phyloP scores from a whole-genome alignment of 2,888 invertebrate species.

The Meliscaeva auricollis region DNA sequence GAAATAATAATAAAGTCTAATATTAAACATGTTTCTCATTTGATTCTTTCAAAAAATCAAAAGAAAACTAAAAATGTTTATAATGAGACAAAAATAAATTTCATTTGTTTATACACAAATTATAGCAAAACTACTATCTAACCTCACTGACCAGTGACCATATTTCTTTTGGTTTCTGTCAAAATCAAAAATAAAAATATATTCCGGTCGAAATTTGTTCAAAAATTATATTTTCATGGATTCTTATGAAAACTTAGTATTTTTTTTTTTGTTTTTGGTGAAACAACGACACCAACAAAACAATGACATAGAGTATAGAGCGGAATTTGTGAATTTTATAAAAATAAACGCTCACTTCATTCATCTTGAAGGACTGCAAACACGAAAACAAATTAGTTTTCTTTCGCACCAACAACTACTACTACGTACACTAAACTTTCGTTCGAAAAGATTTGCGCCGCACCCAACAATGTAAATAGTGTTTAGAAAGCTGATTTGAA shows the following conservation, averaged over 20 bases:
- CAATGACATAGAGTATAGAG: slow-evolving; percentile 26
- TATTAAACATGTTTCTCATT: neutral
- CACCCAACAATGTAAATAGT: neutral
- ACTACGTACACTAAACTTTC: neutral
- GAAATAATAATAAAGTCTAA: neutral
- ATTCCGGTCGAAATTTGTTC: slow-evolving; percentile 28
- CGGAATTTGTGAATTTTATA: slow-evolving; percentile 17
- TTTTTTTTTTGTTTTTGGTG: no score
- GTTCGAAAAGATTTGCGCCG: slow-evolving; percentile 16
- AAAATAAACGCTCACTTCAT: slow-evolving; percentile 57
- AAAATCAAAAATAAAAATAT: slow-evolving; percentile 14
- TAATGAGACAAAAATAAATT: slow-evolving; percentile 57
- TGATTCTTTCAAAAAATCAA: slow-evolving; percentile 4
- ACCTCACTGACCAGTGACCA: neutral
- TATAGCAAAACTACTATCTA: slow-evolving; percentile 1
- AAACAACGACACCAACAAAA: slow-evolving; percentile 17
- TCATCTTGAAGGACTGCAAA: slow-evolving; percentile 6
- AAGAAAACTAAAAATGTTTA: slow-evolving; percentile 36
- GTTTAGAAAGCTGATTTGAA: slow-evolving; percentile 32
- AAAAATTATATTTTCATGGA: slow-evolving; percentile 32
- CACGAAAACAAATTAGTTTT: neutral
- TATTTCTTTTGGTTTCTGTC: neutral
- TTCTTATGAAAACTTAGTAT: slow-evolving; percentile 38
- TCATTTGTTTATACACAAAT: slow-evolving; percentile 64
- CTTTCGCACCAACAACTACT: neutral